A percentile compares a stretch with the other conserved stretches of the same genome.
Conservation (phyloP, 2,888 invertebrate species). For the Serripes groenlandicus region DNA sequence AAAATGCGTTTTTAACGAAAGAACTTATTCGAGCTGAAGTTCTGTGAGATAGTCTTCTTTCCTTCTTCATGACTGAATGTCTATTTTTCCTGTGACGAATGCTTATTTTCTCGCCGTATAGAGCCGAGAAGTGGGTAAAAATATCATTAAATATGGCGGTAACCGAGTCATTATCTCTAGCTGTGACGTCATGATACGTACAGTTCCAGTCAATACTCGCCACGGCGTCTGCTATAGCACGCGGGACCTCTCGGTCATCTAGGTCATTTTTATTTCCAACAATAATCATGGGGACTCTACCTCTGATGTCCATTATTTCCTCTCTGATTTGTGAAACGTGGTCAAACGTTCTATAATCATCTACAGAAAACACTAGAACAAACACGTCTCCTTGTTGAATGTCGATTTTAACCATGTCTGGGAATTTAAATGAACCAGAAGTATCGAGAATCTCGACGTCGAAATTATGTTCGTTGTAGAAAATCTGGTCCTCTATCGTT, state of each 20-base stretch:
- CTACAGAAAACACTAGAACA: slow-evolving; percentile 85
- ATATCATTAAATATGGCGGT: slow-evolving; percentile 48
- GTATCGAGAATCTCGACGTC: slow-evolving; percentile 84
- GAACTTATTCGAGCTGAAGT: slow-evolving; percentile 7
- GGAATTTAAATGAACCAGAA: slow-evolving; percentile 85
- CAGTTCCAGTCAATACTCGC: slow-evolving; percentile 88
- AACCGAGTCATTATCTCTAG: slow-evolving; percentile 21
- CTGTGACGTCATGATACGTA: slow-evolving; percentile 52
- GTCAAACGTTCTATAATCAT: slow-evolving; percentile 83
- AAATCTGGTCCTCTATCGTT: slow-evolving; percentile 86
- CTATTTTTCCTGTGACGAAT: not conserved
- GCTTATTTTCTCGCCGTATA: slow-evolving; percentile 48
- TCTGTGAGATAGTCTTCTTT: not conserved
- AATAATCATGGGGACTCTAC: slow-evolving; percentile 76
- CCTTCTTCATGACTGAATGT: not conserved
- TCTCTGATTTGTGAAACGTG: slow-evolving; percentile 77
- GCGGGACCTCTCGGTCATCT: slow-evolving; percentile 82
- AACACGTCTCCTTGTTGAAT: slow-evolving; percentile 85
- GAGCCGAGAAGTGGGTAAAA: slow-evolving; percentile 32
- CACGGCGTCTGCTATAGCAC: slow-evolving; percentile 90
- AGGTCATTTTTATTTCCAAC: slow-evolving; percentile 83
- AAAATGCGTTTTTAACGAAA: slow-evolving; percentile 21
- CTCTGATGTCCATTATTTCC: slow-evolving; percentile 75
- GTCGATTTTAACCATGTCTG: slow-evolving; percentile 86
- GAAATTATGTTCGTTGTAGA: slow-evolving; percentile 79